Evolutionary conservation across 2,113 vertebrate species (phyloP).

Genomic region (Calonectris borealis): DNA sequence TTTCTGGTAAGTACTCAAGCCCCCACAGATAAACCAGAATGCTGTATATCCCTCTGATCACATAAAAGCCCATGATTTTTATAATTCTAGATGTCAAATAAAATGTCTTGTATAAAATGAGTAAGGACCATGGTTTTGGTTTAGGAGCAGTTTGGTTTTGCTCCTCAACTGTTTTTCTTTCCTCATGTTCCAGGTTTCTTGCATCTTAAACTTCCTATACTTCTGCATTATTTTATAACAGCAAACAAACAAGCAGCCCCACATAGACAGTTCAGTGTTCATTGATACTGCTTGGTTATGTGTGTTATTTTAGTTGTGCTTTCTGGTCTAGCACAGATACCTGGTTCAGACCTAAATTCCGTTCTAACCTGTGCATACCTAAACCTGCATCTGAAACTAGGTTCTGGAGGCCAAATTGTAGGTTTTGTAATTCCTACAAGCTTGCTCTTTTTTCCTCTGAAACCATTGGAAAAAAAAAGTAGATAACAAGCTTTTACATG

Average conservation of each 20-base stretch:
- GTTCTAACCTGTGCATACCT: neutral
- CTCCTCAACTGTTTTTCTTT: neutral
- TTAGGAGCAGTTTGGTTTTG: neutral
- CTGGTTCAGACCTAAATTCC: neutral
- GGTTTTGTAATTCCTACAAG: neutral
- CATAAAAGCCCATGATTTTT: neutral
- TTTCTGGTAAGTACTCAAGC: constrained; percentile 84
- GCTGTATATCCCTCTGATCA: neutral
- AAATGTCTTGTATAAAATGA: neutral
- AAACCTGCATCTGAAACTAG: neutral
- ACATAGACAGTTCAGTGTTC: neutral
- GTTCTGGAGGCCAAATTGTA: neutral
- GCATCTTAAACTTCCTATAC: neutral
- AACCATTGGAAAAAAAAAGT: neutral
- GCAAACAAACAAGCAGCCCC: neutral
- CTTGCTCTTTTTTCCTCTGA: neutral
- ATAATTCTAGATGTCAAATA: neutral
- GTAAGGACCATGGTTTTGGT: neutral
- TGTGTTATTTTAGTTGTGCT: neutral
- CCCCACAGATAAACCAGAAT: neutral
- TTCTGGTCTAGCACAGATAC: neutral
- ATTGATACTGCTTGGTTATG: neutral
- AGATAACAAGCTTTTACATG: neutral
- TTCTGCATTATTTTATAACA: neutral
- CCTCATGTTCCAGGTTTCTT: neutral